Conservation (phyloP, 2,888 invertebrate genomes). For the Ormyrus thymus region DNA sequence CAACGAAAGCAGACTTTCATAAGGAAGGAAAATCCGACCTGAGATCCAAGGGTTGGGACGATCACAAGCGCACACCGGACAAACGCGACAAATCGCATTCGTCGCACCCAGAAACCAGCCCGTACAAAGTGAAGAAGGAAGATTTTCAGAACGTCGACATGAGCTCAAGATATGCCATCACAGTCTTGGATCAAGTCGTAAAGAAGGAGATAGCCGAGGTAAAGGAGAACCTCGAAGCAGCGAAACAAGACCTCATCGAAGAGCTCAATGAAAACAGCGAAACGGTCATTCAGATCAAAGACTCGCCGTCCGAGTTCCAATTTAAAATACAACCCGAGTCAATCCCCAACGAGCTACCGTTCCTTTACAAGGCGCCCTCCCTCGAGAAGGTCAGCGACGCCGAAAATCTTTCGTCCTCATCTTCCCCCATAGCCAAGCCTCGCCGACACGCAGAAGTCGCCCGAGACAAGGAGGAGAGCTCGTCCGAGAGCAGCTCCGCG, state of each 20-base stretch:
- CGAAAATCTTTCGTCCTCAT: constrained; percentile 63
- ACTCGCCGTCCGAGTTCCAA: constrained; percentile 85
- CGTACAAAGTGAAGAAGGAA: constrained; percentile 67
- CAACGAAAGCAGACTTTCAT: constrained; percentile 29
- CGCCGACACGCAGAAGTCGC: constrained; percentile 52
- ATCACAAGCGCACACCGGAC: constrained; percentile 64
- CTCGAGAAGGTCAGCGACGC: constrained; percentile 62
- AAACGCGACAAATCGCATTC: constrained; percentile 65
- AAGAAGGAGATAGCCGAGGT: constrained; percentile 85
- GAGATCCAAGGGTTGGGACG: constrained; percentile 63
- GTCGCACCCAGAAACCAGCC: constrained; percentile 38
- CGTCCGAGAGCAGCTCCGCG: constrained; percentile 60
- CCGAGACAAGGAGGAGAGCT: constrained; percentile 66
- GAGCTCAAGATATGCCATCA: constrained; percentile 70
- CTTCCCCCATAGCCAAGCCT: constrained; percentile 63
- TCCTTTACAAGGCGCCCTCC: constrained; percentile 74
- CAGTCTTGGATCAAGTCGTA: constrained; percentile 76
- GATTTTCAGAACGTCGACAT: constrained; percentile 69
- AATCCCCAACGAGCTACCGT: constrained; percentile 78
- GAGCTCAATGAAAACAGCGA: constrained; percentile 81
- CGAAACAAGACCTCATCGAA: constrained; percentile 82
- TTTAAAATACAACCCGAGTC: constrained; percentile 80
- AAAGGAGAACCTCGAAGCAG: constrained; percentile 83
- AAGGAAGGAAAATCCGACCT: constrained; percentile 39
- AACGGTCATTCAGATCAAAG: constrained; percentile 77